Base-by-base conservation (phyloP, 2,888 invertebrate species). In the Phrixothrix hirtus region DNA sequence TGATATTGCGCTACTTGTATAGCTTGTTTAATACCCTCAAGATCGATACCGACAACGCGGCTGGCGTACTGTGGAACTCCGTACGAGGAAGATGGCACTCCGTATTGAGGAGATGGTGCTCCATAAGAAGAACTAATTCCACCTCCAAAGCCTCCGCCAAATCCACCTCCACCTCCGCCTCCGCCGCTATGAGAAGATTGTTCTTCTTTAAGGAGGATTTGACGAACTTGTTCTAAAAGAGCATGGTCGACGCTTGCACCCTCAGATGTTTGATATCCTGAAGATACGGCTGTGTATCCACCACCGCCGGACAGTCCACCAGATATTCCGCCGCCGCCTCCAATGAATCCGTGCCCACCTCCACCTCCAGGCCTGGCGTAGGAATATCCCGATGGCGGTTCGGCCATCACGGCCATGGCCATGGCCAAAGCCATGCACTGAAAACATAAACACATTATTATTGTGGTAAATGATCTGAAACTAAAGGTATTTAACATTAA, bases 1-100 rank as follows among this genome's bases (percentile, higher is more conserved):
- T 87, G 83, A 81, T 86, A 91, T 70, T 92, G 90, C 31, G 92
- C 92, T 58, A 92, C 91, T 75, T 92, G 91, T 77, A 92, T 88
- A 64, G 90, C 91, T 68, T 90, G 91, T 68, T 89, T 88, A 69
- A 91, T 88, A 58, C 88, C 90, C 67, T 91, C 92, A 59, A 92
- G 85, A 76, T 89, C 87, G 76, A 92, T 86, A 61, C 91, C 92
- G 62, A 90, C 89, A 46, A 92, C 90, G 64, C 87, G 83, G 49
- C 68, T 65, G 57, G 75, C 73, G 55, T 68, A 70, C 69, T 75
- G 77, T 69, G 76, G 86, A 58, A 80, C 86, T 56, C 87, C 87
- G 75, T 87, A 87, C 55, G 79, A 79, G 0, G 85, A 79, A 37
- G 85, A 84, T 50, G 88, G 87, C 45, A 78, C 85, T 49, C 86